phyloP scores from a whole-genome alignment of 2,797 vertebrate species.

The Moxostoma hubbsi region DNA sequence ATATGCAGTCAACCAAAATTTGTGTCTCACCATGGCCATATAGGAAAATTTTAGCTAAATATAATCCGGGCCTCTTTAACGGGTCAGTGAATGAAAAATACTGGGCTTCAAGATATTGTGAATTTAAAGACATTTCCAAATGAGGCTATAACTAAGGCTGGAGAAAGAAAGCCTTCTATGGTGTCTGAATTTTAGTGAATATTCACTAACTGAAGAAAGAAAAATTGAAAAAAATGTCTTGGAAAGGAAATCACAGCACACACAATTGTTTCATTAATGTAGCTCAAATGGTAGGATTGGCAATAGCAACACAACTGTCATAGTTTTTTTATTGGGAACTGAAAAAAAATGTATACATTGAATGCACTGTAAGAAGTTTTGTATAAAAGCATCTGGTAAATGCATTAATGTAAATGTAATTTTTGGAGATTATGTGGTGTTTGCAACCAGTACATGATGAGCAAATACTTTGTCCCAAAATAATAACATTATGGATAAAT shows the following conservation, averaged over 20 bases:
- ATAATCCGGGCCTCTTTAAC: not conserved
- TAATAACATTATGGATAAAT: not conserved
- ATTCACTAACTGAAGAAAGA: not conserved
- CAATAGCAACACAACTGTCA: too few species aligned
- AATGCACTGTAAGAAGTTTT: too few species aligned
- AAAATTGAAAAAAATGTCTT: not conserved
- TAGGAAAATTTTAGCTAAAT: slow-evolving; percentile 6
- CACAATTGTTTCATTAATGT: not conserved
- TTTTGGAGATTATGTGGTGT: not conserved
- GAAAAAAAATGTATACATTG: too few species aligned
- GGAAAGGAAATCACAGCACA: not conserved
- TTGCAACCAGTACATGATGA: not conserved
- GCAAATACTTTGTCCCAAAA: too few species aligned
- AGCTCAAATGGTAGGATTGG: too few species aligned
- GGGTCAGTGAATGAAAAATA: slow-evolving; percentile 7
- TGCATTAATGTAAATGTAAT: not conserved
- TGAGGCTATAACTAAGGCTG: slow-evolving; percentile 6
- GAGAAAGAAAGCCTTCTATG: not conserved
- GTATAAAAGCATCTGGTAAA: too few species aligned
- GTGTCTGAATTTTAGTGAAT: not conserved
- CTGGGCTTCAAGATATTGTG: not conserved
- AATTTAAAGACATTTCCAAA: slow-evolving; percentile 24
- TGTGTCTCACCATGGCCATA: slow-evolving; percentile 9
- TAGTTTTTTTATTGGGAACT: too few species aligned
- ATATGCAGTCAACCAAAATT: slow-evolving; percentile 2